These are phyloP conservation scores for Ceuthmochares aereus DNA, from an alignment of 2,113 vertebrate genomes.

Conservation along the genomic window DNA sequence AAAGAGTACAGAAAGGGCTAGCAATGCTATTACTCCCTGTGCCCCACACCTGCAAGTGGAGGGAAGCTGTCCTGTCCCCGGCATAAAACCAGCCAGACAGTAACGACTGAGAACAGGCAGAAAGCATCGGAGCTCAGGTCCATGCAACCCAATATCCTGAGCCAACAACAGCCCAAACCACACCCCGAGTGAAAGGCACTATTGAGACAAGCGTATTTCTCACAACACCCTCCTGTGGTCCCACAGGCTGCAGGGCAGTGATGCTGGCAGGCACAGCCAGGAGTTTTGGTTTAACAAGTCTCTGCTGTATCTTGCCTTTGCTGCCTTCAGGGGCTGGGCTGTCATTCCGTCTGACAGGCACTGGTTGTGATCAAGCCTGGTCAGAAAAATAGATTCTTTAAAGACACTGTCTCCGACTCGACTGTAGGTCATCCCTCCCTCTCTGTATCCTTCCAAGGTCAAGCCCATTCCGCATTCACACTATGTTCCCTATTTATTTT, in stretches of 20 bases:
- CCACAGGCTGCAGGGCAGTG: not conserved
- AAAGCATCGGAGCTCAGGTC: not conserved
- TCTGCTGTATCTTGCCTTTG: not conserved
- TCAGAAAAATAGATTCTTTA: not conserved
- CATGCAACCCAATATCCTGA: not conserved
- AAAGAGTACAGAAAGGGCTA: not conserved
- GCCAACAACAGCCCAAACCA: not conserved
- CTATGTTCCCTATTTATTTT: not conserved
- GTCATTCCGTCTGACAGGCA: not conserved
- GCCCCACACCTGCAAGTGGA: not conserved
- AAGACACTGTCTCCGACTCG: not conserved
- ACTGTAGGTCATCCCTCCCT: not conserved
- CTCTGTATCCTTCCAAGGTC: not conserved
- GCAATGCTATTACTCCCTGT: not conserved
- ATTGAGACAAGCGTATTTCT: fast-evolving
- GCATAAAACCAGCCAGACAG: not conserved
- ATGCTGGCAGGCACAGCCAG: not conserved
- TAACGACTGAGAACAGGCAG: not conserved
- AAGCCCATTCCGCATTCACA: not conserved
- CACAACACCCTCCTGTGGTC: not conserved
- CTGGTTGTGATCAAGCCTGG: not conserved
- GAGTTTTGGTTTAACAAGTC: not conserved
- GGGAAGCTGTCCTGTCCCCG: not conserved
- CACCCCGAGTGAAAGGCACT: fast-evolving
- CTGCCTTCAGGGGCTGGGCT: not conserved